Percentiles rank a stretch among this genome's conserved stretches.
phyloP scores from a whole-genome alignment of 2,888 invertebrate species.

The Dorcus parallelipipedus region DNA sequence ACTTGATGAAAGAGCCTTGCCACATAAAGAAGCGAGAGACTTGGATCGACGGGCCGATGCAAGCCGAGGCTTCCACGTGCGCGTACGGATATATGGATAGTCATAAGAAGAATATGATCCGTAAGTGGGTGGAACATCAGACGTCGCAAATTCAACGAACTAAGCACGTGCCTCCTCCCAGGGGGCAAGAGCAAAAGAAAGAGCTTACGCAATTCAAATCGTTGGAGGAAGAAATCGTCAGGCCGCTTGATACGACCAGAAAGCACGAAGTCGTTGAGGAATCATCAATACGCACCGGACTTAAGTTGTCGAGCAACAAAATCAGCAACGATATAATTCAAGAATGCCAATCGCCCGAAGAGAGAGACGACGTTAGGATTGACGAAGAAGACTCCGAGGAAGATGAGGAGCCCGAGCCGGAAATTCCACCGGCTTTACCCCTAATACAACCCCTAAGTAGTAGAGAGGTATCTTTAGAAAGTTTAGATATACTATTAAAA shows the following conservation, averaged over 20 bases:
- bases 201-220: slow-evolving; percentile 64
- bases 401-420: slow-evolving; percentile 75
- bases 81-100: slow-evolving; percentile 90
- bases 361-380: slow-evolving; percentile 34
- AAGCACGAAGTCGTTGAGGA: slow-evolving; percentile 59
- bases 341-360: slow-evolving; percentile 42
- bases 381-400: slow-evolving; percentile 63
- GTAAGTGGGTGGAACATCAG: slow-evolving; percentile 91
- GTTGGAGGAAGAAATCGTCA: slow-evolving; percentile 52
- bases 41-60: slow-evolving; percentile 95
- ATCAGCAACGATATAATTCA: slow-evolving; percentile 36
- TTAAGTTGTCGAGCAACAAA: slow-evolving; percentile 47
- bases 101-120: slow-evolving; percentile 89
- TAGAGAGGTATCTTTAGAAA: slow-evolving; percentile 79
- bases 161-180: slow-evolving; percentile 20
- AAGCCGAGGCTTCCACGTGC: slow-evolving; percentile 51
- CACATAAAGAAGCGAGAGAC: slow-evolving; percentile 81
- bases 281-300: slow-evolving; percentile 59
- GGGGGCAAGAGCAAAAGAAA: slow-evolving; percentile 49
- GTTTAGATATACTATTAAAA: slow-evolving; percentile 71
- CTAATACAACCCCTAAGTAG: slow-evolving; percentile 76
- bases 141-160: slow-evolving; percentile 58
- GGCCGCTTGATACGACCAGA: slow-evolving; percentile 50
- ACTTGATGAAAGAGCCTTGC: slow-evolving; percentile 72
- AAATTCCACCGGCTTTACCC: slow-evolving; percentile 78